Evolutionary conservation across 2,113 vertebrate species (phyloP).

Genomic region (Seriola dumerili): DNA sequence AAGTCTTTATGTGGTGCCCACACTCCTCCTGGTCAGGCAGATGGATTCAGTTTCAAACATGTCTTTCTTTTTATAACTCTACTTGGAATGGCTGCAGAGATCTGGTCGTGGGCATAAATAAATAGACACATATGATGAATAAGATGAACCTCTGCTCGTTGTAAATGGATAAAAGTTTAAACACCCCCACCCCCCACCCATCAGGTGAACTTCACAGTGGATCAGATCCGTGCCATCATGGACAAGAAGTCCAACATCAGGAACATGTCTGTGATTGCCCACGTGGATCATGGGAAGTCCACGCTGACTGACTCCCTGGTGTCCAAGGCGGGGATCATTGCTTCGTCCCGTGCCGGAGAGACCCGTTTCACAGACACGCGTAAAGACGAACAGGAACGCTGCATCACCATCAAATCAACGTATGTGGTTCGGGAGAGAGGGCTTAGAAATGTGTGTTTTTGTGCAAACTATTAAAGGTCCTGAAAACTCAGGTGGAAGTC

Average conservation of each 20-base stretch:
- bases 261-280: constrained; percentile 98
- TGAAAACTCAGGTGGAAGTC: not conserved
- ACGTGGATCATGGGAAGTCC: constrained; percentile 97
- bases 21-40: constrained; percentile 12
- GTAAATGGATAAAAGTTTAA: constrained; percentile 24
- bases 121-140: constrained; percentile 44
- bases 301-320: constrained; percentile 95
- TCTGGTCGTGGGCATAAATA: constrained; percentile 34
- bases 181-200: not conserved
- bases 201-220: constrained; percentile 97
- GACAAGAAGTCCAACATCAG: constrained; percentile 99
- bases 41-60: constrained; percentile 69
- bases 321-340: constrained; percentile 96
- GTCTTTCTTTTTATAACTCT: constrained; percentile 77
- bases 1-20: constrained; percentile 38
- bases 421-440: constrained; percentile 77
- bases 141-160: constrained; percentile 35
- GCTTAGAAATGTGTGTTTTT: constrained; percentile 27
- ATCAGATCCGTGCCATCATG: constrained; percentile 98
- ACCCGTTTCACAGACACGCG: constrained; percentile 95
- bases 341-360: constrained; percentile 91
- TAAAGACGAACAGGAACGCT: constrained; percentile 96
- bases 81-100: constrained; percentile 27
- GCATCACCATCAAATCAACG: constrained; percentile 99
- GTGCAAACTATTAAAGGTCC: not conserved